Evolutionary conservation across 2,113 vertebrate species (phyloP).

Genomic region (Typhlomys cinereus): DNA sequence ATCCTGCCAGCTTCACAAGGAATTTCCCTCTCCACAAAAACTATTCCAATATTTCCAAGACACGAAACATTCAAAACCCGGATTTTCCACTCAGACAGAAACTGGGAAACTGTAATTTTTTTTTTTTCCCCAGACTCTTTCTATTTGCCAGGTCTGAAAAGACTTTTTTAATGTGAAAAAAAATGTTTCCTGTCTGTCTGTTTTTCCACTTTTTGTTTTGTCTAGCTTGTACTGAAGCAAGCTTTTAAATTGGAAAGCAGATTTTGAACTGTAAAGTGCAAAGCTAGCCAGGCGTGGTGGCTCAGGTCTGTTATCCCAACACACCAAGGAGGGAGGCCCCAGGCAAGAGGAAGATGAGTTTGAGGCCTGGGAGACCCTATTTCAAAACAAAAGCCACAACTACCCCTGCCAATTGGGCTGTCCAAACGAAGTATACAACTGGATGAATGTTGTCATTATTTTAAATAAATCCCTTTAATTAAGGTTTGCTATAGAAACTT

Average conservation of each 20-base stretch:
- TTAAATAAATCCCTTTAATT: not conserved
- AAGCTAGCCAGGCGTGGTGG: not conserved
- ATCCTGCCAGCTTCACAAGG: conserved; percentile 72
- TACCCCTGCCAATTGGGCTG: not conserved
- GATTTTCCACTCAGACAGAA: conserved; percentile 77
- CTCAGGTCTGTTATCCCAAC: not conserved
- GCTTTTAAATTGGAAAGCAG: conserved; percentile 59
- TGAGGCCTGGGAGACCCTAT: not conserved
- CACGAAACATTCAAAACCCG: conserved; percentile 68
- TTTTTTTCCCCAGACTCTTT: conserved; percentile 50
- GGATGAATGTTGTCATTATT: not conserved
- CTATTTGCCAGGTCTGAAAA: conserved; percentile 76
- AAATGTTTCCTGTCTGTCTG: conserved; percentile 66
- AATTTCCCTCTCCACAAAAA: conserved; percentile 80
- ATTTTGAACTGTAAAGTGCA: conserved; percentile 18
- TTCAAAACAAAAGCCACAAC: not conserved
- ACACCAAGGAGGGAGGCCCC: not conserved
- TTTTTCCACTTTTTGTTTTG: conserved; percentile 72
- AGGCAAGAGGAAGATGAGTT: too few species aligned
- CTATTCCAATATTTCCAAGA: conserved; percentile 78
- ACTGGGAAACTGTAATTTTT: conserved; percentile 58
- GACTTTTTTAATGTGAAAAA: conserved; percentile 42
- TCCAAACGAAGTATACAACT: not conserved
- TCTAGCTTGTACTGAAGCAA: conserved; percentile 63
- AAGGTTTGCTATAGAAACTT: not conserved